Base-by-base conservation (phyloP, 2,797 vertebrate species). In the Sparus aurata region DNA sequence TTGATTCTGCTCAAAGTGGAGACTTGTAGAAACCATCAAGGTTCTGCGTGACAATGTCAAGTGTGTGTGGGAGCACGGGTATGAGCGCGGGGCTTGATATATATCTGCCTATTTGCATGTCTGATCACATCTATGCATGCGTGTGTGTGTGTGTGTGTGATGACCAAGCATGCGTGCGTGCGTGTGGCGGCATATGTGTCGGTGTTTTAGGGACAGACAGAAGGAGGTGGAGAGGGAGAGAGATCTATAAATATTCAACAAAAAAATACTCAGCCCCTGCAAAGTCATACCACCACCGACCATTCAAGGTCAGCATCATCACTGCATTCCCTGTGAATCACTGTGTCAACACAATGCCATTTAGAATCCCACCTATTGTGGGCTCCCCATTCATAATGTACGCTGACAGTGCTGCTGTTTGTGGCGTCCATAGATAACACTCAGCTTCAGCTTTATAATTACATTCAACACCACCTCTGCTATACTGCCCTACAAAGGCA, bases 211-310 rank as follows among this genome's bases (percentile, higher is more conserved):
- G 87, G 66, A 82, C 72, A 66, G 50, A 69, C 30, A 45, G 66
- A 68, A 70, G 73, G 75, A 25, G 57, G 59, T 67, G 12, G n/a
- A 38, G 53, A 45, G n/a, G 2, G 45, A 74, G 79, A 55, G 49
- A 77, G 54, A 77, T 74, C 87, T 83, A 88, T 91, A 92, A 90
- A 92, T 93, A 91, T 93, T 90, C 80, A 89, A 75, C 74, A 88
- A 85, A 34, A 85, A 88, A 83, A 65, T 75, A 69, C 79, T 75
- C 73, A 88, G 79, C 66, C 69, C 30, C 83, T 80, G 85, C 86
- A 87, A 90, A 90, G 88, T 91, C 90, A 90, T 27, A 65, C 68
- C 75, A 75, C 72, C 87, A 74, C 49, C 41, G 64, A 73, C 59
- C 30, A 65, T 63, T 74, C 84, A 92, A 92, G 85, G 91, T 91